Conservation (phyloP, 1,140 invertebrate species). For the Dendrolimus kikuchii region DNA sequence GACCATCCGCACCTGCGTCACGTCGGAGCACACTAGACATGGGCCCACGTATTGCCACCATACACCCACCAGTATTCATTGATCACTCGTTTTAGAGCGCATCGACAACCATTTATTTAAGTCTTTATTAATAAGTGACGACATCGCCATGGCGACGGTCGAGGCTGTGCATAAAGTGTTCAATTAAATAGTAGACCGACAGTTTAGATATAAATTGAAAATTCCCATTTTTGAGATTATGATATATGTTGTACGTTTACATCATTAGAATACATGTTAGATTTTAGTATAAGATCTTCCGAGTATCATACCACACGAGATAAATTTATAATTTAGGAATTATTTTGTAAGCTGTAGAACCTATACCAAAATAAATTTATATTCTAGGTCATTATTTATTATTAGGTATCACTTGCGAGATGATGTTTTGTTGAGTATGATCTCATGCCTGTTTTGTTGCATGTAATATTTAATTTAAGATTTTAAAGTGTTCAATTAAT, state of each 20-base stretch:
- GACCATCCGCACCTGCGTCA: slow-evolving; percentile 73
- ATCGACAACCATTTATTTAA: slow-evolving; percentile 64
- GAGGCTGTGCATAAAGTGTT: slow-evolving; percentile 72
- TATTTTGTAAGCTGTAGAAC: slow-evolving; percentile 52
- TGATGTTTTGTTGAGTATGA: slow-evolving; percentile 57
- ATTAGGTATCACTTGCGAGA: slow-evolving; percentile 45
- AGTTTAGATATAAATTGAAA: slow-evolving; percentile 47
- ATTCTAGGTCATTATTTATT: slow-evolving; percentile 69
- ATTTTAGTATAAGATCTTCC: slow-evolving; percentile 13
- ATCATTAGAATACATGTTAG: slow-evolving; percentile 36
- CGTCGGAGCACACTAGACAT: slow-evolving; percentile 73
- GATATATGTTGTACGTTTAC: slow-evolving; percentile 40
- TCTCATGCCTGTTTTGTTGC: slow-evolving; percentile 51
- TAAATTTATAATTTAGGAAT: slow-evolving; percentile 15
- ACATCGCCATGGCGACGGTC: slow-evolving; percentile 48
- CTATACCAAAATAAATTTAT: slow-evolving; percentile 65
- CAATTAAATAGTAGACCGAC: slow-evolving; percentile 59
- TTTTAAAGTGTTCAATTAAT: slow-evolving; percentile 47
- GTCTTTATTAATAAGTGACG: slow-evolving; percentile 53
- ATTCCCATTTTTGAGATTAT: slow-evolving; percentile 66
- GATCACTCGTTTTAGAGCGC: slow-evolving; percentile 70
- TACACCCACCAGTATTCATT: slow-evolving; percentile 70
- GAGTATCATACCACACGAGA: slow-evolving; percentile 16
- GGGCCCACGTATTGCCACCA: slow-evolving; percentile 27
- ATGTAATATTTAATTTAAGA: slow-evolving; percentile 29